phyloP scores from a whole-genome alignment of 2,797 vertebrate genomes.

The Craterocephalus amniculus region DNA sequence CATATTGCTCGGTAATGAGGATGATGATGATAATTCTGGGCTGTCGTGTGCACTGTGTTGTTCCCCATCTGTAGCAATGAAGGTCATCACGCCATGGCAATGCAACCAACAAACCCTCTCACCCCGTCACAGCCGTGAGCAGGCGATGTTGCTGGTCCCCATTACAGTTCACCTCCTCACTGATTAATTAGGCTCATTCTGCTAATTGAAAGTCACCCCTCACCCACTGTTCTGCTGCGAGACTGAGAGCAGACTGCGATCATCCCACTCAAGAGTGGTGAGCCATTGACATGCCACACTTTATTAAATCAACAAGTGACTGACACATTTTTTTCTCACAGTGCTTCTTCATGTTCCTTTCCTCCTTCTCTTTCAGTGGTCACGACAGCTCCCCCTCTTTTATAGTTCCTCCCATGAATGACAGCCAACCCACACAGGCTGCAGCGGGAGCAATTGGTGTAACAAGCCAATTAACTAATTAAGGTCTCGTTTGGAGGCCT shows the following conservation, averaged over 20 bases:
- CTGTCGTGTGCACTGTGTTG: constrained; percentile 48
- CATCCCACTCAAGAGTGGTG: constrained; percentile 49
- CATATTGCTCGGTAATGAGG: constrained; percentile 72
- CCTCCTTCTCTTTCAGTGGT: constrained; percentile 30
- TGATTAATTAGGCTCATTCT: constrained; percentile 81
- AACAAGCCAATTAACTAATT: constrained; percentile 86
- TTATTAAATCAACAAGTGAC: constrained; percentile 67
- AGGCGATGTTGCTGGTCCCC: constrained; percentile 53
- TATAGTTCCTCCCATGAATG: constrained; percentile 68
- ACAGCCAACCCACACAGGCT: constrained; percentile 73
- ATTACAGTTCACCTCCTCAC: constrained; percentile 73
- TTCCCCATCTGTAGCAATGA: constrained; percentile 64
- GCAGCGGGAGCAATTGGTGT: constrained; percentile 76
- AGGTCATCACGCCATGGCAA: constrained; percentile 60
- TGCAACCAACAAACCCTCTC: constrained; percentile 52
- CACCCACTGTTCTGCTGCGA: constrained; percentile 58
- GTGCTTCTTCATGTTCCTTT: constrained; percentile 24
- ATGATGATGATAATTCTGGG: constrained; percentile 49
- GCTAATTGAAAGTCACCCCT: constrained; percentile 83
- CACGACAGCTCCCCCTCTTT: constrained; percentile 26
- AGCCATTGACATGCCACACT: constrained; percentile 58
- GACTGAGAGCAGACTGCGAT: constrained; percentile 52
- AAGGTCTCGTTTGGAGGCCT: constrained; percentile 78
- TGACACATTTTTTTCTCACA: constrained; percentile 30
- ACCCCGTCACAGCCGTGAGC: constrained; percentile 60